Percentiles rank a stretch among this genome's conserved stretches.
These are phyloP conservation scores for Chironomus striatipennis DNA, from an alignment of 1,140 invertebrate genomes.

Conservation along the genomic window DNA sequence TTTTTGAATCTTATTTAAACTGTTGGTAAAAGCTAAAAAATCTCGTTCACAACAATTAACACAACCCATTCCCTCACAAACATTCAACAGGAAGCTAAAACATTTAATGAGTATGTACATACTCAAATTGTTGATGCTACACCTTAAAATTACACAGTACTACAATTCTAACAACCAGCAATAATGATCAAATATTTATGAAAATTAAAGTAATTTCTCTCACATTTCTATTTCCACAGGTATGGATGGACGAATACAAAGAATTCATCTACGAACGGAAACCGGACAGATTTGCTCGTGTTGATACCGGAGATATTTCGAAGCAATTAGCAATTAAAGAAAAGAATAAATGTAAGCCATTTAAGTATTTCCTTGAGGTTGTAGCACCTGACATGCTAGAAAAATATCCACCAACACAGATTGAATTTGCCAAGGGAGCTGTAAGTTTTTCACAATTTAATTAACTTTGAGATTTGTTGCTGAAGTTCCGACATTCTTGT, in stretches of 20 bases:
- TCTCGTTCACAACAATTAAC: too few relatives aligned
- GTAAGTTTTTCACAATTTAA: slow-evolving; percentile 37
- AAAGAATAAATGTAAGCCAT: slow-evolving; percentile 78
- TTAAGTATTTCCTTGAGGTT: slow-evolving; percentile 93
- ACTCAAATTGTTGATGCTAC: too few relatives aligned
- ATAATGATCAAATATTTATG: too few relatives aligned
- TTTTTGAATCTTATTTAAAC: too few relatives aligned
- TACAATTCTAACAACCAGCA: too few relatives aligned
- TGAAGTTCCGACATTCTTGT: background rate
- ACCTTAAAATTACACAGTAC: too few relatives aligned
- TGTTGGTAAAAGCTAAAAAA: too few relatives aligned
- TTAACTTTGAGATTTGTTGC: background rate
- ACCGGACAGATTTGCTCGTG: slow-evolving; percentile 60
- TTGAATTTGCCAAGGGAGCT: slow-evolving; percentile 72
- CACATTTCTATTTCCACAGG: background rate
- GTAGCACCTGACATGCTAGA: slow-evolving; percentile 86
- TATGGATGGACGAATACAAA: slow-evolving; percentile 75
- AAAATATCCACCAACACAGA: slow-evolving; percentile 88
- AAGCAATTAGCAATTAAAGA: slow-evolving; percentile 68
- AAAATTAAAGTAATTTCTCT: background rate
- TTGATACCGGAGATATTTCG: slow-evolving; percentile 73
- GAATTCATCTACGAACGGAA: slow-evolving; percentile 72
- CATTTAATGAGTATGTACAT: too few relatives aligned
- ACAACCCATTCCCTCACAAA: too few relatives aligned
- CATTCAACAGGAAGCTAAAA: too few relatives aligned